These are phyloP conservation scores for Heterohyrax brucei DNA, from an alignment of 2,797 vertebrate genomes.

Conservation along the genomic window DNA sequence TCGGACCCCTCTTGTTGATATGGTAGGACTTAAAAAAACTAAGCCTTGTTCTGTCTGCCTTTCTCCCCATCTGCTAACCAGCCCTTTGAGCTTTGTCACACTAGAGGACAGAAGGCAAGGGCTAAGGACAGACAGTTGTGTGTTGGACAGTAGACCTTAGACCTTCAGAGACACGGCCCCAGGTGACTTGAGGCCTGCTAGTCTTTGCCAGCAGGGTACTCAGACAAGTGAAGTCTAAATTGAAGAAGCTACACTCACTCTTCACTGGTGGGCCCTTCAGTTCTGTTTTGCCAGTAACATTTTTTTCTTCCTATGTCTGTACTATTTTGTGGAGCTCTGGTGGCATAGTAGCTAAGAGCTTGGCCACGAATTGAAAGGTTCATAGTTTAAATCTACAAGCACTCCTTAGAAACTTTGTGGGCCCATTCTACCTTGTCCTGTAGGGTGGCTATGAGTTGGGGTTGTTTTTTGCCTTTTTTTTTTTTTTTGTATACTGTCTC, in stretches of 20 bases:
- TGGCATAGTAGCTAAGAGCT: too few species aligned
- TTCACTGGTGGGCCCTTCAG: neutral
- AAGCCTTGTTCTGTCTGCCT: neutral
- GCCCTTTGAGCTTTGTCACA: constrained; percentile 22
- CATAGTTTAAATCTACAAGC: too few species aligned
- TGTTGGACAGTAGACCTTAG: constrained; percentile 9
- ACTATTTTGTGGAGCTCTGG: too few species aligned
- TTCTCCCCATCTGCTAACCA: neutral
- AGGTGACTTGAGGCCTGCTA: neutral
- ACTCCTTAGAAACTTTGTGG: too few species aligned
- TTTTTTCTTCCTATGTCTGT: neutral
- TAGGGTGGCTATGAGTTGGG: too few species aligned
- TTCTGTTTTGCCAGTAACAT: neutral
- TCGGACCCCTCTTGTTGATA: constrained; percentile 40
- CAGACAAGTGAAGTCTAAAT: neutral
- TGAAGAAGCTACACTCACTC: neutral
- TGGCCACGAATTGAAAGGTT: too few species aligned
- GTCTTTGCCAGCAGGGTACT: neutral
- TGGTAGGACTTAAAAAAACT: constrained; percentile 46
- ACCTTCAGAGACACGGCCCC: neutral
- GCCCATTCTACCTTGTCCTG: too few species aligned
- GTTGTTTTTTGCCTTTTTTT: too few species aligned
- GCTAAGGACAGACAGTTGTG: constrained; percentile 18
- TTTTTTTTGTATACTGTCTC: neutral
- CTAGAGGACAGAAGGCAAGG: neutral